Evolutionary conservation across 1,140 invertebrate genomes (phyloP), one percentile per base, ranked within the genome.

Genomic region (Matsumurasca onukii): DNA sequence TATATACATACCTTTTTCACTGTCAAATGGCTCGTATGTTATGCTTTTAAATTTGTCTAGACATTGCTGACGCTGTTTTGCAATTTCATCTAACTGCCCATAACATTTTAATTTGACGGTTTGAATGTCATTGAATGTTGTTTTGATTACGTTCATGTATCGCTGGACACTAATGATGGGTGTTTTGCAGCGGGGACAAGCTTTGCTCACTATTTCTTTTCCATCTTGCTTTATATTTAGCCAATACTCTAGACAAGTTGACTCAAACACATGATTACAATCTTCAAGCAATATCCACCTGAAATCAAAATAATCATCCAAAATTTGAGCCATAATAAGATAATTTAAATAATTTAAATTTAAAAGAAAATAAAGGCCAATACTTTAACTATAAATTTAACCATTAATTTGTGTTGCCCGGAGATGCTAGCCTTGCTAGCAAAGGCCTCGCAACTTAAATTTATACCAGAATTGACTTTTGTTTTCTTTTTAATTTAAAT

Each of bases 151-250:
- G 67, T 85, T 81, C 67, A 85, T 85, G 73, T 87, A 90, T 20
- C 89, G 77, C 12, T 81, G 73, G 0, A 84, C 87, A 70, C 81
- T 83, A 25, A 82, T 79, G n/a, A 91, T 87, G 0, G 82, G 78
- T 17, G 83, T 85, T 67, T 85, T 85, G 73, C 89, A 91, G 69
- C 76, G 78, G 5, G 89, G 88, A 76, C 89, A 91, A 1, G 72
- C 64, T 70, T 85, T 86, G 66, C 86, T 78, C 17, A 79, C 70
- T 52, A 89, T 82, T 63, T 79, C 75, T 2, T 80, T 75, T 31
- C 72, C 74, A 39, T 79, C 74, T 1, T 80, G 66, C 5, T 76
- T 69, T 27, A 67, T 74, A 22, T 77, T 72, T 72, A 87, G 79
- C 79, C 85, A 82, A 39, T 74, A 75, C 72, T 88, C 82, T 74